phyloP scores from a whole-genome alignment of 2,113 vertebrate species.

The Lathamus discolor region DNA sequence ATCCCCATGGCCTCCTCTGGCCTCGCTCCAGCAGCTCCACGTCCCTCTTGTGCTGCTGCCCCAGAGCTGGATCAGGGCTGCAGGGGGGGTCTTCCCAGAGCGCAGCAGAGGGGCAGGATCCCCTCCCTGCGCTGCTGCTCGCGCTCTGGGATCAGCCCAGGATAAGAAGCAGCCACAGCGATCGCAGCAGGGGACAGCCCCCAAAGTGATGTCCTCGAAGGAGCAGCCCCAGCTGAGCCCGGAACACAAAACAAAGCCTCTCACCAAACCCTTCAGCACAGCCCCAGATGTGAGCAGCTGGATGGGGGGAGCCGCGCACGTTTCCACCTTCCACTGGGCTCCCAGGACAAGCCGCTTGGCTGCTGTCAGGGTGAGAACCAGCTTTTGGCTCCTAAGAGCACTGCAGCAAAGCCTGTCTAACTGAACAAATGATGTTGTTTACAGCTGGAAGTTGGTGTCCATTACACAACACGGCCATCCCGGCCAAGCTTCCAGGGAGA shows the following conservation, averaged over 20 bases:
- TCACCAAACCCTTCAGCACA: background rate
- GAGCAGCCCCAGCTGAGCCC: background rate
- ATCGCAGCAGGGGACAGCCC: background rate
- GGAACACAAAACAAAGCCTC: background rate
- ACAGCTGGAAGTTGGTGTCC: background rate
- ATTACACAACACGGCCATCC: background rate
- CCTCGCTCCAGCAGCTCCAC: background rate
- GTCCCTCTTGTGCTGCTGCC: background rate
- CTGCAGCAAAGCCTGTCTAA: background rate
- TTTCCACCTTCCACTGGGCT: background rate
- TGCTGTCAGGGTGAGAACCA: background rate
- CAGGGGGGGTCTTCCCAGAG: background rate
- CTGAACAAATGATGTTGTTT: constrained; percentile 31
- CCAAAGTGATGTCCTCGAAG: rapidly evolving
- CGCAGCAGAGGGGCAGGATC: background rate
- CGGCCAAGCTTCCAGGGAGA: constrained; percentile 19
- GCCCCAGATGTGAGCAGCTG: background rate
- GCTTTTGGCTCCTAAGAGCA: background rate
- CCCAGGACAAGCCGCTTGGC: background rate
- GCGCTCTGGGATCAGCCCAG: background rate
- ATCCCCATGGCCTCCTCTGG: too few relatives aligned
- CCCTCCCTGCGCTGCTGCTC: background rate
- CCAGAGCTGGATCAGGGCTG: background rate
- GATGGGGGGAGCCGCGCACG: rapidly evolving
- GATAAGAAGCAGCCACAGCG: background rate